Base-by-base conservation (phyloP, 2,888 invertebrate genomes). In the Sinotaia quadrata region DNA sequence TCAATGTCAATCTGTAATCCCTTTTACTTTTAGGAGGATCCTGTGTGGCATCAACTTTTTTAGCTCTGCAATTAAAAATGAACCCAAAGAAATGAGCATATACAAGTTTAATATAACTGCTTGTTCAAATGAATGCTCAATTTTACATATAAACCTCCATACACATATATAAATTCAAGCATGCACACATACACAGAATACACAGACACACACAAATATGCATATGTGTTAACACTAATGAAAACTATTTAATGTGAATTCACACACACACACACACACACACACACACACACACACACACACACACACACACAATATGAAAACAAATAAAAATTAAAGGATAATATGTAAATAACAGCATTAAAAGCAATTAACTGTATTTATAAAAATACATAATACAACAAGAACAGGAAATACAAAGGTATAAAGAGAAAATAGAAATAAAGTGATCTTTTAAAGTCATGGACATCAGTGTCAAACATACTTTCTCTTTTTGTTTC, bases 271-370 rank as follows among this genome's bases (percentile, higher is more conserved):
- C 41, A 41, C 41, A 41, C 41, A 41, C 41, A 41, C 41, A 41
- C 41, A 41, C 41, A 41, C 41, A 41, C 41, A 41, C 41, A 41
- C 41, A 41, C 41, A 41, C 41, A 41, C 41, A 41, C 41, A 41
- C 41, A 41, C 15, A 41, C 41, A 15, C 41, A 41, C 41, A 41
- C 41, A 41, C 41, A 15, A n/a, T n/a, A n/a, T n/a, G n/a, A n/a
- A n/a, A n/a, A n/a, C n/a, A n/a, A n/a, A n/a, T n/a, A n/a, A n/a
- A n/a, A n/a, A n/a, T n/a, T n/a, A n/a, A n/a, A n/a, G n/a, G n/a
- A n/a, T n/a, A n/a, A n/a, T n/a, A n/a, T n/a, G n/a, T n/a, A n/a
- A n/a, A n/a, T n/a, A n/a, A n/a, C n/a, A n/a, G n/a, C n/a, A n/a
- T n/a, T n/a, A n/a, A n/a, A n/a, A n/a, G n/a, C n/a, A n/a, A n/a